These are phyloP conservation scores for Cataglyphis hispanica DNA, from an alignment of 1,140 invertebrate species.

Conservation along the genomic window DNA sequence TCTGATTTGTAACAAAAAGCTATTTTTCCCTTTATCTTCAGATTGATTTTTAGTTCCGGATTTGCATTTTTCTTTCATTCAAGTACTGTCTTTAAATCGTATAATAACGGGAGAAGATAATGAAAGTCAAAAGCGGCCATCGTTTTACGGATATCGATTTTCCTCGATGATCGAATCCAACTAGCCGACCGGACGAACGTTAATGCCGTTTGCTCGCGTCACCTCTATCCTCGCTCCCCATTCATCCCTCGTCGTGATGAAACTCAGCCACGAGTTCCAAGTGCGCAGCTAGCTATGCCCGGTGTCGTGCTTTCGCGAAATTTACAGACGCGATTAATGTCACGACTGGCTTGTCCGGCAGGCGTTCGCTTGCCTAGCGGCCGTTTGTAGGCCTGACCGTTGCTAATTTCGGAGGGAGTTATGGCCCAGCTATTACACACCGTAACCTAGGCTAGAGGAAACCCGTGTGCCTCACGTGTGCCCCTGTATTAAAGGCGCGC, in stretches of 20 bases:
- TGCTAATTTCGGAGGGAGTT: constrained; percentile 83
- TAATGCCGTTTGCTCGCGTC: constrained; percentile 23
- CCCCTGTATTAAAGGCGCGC: constrained; percentile 47
- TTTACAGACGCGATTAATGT: constrained; percentile 83
- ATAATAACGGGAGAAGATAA: not conserved
- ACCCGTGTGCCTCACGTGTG: not conserved
- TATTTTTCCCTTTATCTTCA: not conserved
- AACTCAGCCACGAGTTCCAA: constrained; percentile 60
- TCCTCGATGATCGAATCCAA: constrained; percentile 44
- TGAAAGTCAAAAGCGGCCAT: constrained; percentile 9
- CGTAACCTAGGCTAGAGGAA: not conserved
- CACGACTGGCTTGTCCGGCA: constrained; percentile 71
- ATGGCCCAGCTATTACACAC: constrained; percentile 78
- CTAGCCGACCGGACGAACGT: constrained; percentile 19
- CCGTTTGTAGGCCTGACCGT: constrained; percentile 79
- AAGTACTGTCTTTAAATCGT: not conserved
- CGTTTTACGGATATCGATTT: constrained; percentile 42
- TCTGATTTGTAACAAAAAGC: not conserved
- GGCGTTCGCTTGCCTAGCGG: constrained; percentile 58
- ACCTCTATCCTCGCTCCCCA: not conserved
- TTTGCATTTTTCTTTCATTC: not conserved
- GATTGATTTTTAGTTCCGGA: not conserved
- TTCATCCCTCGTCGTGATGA: constrained; percentile 12
- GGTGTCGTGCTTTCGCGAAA: constrained; percentile 74
- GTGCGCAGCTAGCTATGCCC: constrained; percentile 69